Evolutionary conservation across 2,888 invertebrate genomes (phyloP).

Genomic region (Cataglyphis livida): DNA sequence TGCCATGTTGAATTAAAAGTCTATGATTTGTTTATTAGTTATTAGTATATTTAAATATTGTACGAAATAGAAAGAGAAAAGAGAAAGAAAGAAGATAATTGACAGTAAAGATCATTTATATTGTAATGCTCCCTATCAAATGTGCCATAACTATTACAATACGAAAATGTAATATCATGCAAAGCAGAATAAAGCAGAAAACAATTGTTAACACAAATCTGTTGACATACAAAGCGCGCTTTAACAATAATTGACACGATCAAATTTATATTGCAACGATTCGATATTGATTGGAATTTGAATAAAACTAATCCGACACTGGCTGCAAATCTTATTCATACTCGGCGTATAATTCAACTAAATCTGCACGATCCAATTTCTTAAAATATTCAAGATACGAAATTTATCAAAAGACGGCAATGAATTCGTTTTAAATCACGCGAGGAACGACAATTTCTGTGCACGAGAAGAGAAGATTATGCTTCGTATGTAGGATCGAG

Average conservation of each 20-base stretch:
- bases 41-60: not conserved
- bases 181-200: not conserved
- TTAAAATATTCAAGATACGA: not conserved
- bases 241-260: not conserved
- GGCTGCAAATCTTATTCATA: not conserved
- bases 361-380: not conserved
- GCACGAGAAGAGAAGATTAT: not conserved
- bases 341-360: not conserved
- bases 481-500: slow-evolving; percentile 12
- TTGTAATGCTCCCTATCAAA: not conserved
- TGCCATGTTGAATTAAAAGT: slow-evolving; percentile 29
- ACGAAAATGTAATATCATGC: not conserved
- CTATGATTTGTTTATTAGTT: slow-evolving; percentile 12
- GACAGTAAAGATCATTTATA: not conserved
- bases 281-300: not conserved
- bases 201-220: not conserved
- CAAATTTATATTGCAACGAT: not conserved
- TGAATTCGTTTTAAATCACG: not conserved
- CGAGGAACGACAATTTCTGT: not conserved
- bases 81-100: not conserved
- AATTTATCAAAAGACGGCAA: not conserved
- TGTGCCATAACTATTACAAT: not conserved
- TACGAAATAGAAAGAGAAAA: not conserved
- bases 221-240: not conserved
- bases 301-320: not conserved